Evolutionary conservation across 1,140 invertebrate species (phyloP), one percentile per base, ranked within the genome.

Genomic region (Drosophila equinoxialis): DNA sequence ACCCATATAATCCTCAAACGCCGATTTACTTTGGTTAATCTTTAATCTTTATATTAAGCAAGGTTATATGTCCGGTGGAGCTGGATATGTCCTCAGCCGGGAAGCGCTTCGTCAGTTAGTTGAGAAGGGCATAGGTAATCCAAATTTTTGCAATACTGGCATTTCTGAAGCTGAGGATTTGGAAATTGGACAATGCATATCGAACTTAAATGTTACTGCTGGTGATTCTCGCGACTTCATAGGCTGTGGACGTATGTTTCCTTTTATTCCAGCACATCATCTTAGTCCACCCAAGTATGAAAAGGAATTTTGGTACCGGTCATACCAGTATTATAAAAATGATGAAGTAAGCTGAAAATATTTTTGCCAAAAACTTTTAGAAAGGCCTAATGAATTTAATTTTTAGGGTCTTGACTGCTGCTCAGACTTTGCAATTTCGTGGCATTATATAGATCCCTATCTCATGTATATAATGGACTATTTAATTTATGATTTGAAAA

Each of bases 391-490:
- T n/a, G n/a, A n/a, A n/a, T n/a, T n/a, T n/a, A n/a, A n/a, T n/a
- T n/a, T n/a, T n/a, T n/a, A 17, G 17, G 79, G 70, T 41, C 67
- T 86, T 0, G 95, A 97, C 70, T 99, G 98, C 89, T 99, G 98
- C 92, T 98, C 97, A 10, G 98, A 99, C 90, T 96, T 96, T 90
- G 98, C 98, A 0, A 95, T 99, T 13, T 98, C 98, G 0, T 99
- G 99, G 93, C 98, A 99, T 92, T 99, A 99, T 85, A 96, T 99
- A 1, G 94, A 94, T 8, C 97, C 98, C 0, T 96, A 97, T 77
- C 94, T 96, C 92, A 98, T 99, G 97, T 99, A 99, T 91, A 96
- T 98, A 1, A 90, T 99, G 33, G 98, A 99, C 74, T 99, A 99
- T 92, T 93, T 99, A 13, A 96, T 99, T 70, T 99, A 99, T 91